Evolutionary conservation across 2,797 vertebrate species (phyloP).

Genomic region (Chanos chanos): DNA sequence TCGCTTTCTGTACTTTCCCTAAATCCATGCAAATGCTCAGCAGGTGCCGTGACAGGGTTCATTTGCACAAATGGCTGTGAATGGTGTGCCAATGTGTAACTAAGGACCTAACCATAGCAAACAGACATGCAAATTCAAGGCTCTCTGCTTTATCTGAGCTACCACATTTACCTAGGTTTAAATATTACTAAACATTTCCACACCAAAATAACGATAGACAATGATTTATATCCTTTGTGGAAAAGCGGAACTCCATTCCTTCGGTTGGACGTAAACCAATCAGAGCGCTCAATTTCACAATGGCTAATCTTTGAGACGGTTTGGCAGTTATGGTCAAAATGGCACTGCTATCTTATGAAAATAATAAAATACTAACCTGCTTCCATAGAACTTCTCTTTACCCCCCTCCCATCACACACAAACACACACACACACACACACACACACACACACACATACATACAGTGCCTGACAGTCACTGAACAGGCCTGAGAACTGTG

Average conservation of each 20-base stretch:
- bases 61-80: slow-evolving; percentile 52
- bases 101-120: slow-evolving; percentile 20
- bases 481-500: no score
- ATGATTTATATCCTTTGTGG: slow-evolving; percentile 40
- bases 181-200: slow-evolving; percentile 45
- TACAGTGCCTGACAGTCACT: slow-evolving; percentile 1
- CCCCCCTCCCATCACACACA: slow-evolving; percentile 3
- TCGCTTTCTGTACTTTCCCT: slow-evolving; percentile 48
- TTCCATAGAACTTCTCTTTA: slow-evolving; percentile 8
- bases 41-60: slow-evolving; percentile 50
- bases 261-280: slow-evolving; percentile 44
- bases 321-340: slow-evolving; percentile 42
- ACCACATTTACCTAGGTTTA: slow-evolving; percentile 39
- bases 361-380: neutral
- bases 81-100: slow-evolving; percentile 33
- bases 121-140: slow-evolving; percentile 55
- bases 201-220: slow-evolving; percentile 38
- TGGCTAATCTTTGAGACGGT: slow-evolving; percentile 41
- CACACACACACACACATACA: neutral
- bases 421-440: neutral
- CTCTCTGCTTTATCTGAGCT: slow-evolving; percentile 34
- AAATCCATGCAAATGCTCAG: slow-evolving; percentile 63
- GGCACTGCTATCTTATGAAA: slow-evolving; percentile 48
- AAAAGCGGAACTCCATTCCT: slow-evolving; percentile 44
- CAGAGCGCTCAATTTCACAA: neutral